Evolutionary conservation across 2,797 vertebrate genomes (phyloP), one percentile per base, ranked within the genome.

Genomic region (Neoniphon sammara): DNA sequence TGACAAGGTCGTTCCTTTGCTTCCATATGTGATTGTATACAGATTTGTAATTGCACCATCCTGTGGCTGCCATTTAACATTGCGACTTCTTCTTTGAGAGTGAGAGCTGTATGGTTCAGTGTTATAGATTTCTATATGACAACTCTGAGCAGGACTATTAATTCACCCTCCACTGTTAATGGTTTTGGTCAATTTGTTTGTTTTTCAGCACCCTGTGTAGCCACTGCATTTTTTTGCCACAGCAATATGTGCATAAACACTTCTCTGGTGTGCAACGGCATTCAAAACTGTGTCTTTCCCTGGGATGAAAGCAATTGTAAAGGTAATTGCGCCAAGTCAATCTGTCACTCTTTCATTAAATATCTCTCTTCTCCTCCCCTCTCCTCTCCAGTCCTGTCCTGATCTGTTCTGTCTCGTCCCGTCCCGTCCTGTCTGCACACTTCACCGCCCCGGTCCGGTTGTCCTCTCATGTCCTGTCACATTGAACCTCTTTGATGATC

Each of bases 171-270:
- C n/a, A n/a, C n/a, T n/a, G n/a, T n/a, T n/a, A n/a, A n/a, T n/a
- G n/a, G 25, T 27, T 27, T 27, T 27, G 25, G 25, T 27, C 4
- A 2, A 27, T 27, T 14, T 79, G 39, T 84, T 58, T 90, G 30
- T 93, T 88, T 91, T 91, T 17, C 87, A 98, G 97, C 97, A 67
- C 97, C 97, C 5, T 98, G 97, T 89, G 85, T 85, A 81, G 90
- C 93, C 79, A 94, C 93, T 62, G 78, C 95, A 0, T 98, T 97
- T 91, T 98, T 98, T 91, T 98, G 97, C 89, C 96, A 98, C 87
- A 98, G 95, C 84, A 98, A 97, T 92, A 98, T 98, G 97, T 98
- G 97, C 84, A 97, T 98, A 91, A 98, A 98, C 91, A 96, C 95
- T 52, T 96, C 96, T 6, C 90, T 98, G 90, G 97, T 98, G 81